Evolutionary conservation across 1,140 invertebrate genomes (phyloP), one percentile per base, ranked within the genome.

Genomic region (Drosophila ironensis): DNA sequence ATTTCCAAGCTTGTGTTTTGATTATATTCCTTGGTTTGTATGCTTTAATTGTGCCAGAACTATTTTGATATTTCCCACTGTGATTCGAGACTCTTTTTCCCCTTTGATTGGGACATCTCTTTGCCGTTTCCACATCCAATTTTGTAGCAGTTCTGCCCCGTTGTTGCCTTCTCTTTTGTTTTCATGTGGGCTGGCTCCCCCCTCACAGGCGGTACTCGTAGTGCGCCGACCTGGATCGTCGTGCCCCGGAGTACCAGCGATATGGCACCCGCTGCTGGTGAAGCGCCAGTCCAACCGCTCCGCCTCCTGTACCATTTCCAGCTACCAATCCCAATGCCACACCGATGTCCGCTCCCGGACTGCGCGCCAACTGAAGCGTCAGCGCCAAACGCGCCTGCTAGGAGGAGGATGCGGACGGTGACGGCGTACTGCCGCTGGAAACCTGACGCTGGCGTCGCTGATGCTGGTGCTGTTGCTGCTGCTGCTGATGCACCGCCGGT

Each of bases 181-280:
- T 66, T n/a, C n/a, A n/a, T n/a, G n/a, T 64, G 22, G 11, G 16
- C 8, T 14, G 7, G 16, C 8, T 16, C 8, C 5, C 19, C 25
- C 33, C 20, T 89, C 80, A 89, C 69, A 89, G 64, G 1, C 73
- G 61, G 42, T 89, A 89, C 38, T 89, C 87, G 37, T 89, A 88
- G 54, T 88, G 82, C 0, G 87, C 87, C 2, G 87, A 89, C 3
- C 87, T 82, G 0, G 87, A 89, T 9, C 87, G 87, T n/a, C 87
- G 42, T n/a, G 87, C 81, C 9, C 87, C 87, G 11, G 87, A 89
- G 37, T 89, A 89, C 87, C 87, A 89, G 33, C 87, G 87, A 69
- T 89, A 89, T 1, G 87, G 87, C 2, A 76, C 73, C 0, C 82
- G 71, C 42, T 77, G 69, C 42, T 87, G 74, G 17, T 86, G 80